Conservation (phyloP, 1,140 invertebrate genomes). For the Magallana angulata region DNA sequence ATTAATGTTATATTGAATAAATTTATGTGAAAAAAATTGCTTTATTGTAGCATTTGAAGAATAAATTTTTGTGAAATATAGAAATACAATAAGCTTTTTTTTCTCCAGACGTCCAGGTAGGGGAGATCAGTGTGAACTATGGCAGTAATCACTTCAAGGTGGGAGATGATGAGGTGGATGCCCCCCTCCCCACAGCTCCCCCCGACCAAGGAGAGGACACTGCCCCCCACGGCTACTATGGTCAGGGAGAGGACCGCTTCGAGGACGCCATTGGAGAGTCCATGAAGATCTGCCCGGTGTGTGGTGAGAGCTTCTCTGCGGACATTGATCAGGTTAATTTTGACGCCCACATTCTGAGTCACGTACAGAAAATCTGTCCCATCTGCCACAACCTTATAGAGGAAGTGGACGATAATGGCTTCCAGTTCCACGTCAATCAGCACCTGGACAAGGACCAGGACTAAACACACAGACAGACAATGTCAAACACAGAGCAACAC, state of each 20-base stretch:
- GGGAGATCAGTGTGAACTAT: constrained; percentile 23
- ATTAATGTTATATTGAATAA: too few species aligned
- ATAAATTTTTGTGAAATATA: too few species aligned
- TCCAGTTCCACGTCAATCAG: constrained; percentile 53
- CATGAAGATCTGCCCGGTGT: constrained; percentile 64
- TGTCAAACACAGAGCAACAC: background rate
- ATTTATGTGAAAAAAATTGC: too few species aligned
- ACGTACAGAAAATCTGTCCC: constrained; percentile 60
- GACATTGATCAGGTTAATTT: constrained; percentile 55
- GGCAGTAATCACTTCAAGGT: constrained; percentile 21
- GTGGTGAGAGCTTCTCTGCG: constrained; percentile 54
- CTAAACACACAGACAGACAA: background rate
- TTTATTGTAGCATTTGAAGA: too few species aligned
- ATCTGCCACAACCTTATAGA: constrained; percentile 61
- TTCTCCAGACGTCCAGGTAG: background rate
- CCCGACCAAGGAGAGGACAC: background rate
- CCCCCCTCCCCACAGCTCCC: constrained; percentile 45
- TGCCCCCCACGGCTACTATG: too few species aligned
- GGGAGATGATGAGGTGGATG: background rate
- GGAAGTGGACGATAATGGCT: constrained; percentile 50
- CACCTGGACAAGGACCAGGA: constrained; percentile 45
- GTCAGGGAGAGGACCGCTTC: constrained; percentile 54
- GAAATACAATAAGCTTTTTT: too few species aligned
- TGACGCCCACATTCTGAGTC: constrained; percentile 56
- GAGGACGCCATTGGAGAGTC: constrained; percentile 63